A percentile compares a stretch with the other conserved stretches of the same genome.
phyloP scores from a whole-genome alignment of 2,797 vertebrate species.

The Lithobates pipiens region DNA sequence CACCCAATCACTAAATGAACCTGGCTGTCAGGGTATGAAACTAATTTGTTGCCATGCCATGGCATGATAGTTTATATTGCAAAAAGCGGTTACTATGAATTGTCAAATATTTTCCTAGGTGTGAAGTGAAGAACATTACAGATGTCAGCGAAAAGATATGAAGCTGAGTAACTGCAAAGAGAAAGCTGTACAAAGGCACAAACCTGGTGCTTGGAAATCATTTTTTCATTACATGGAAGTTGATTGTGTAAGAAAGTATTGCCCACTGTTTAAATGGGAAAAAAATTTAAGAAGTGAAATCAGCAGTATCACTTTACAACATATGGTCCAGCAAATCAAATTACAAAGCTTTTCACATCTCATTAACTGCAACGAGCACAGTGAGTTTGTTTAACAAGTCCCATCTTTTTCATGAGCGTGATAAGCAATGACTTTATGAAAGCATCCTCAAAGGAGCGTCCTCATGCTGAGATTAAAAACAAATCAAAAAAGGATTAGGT shows the following conservation, averaged over 20 bases:
- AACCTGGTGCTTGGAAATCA: conserved; percentile 81
- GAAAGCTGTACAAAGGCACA: conserved; percentile 91
- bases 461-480: conserved; percentile 80
- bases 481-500: conserved; percentile 81
- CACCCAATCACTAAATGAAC: conserved; percentile 38
- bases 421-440: conserved; percentile 80
- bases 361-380: conserved; percentile 85
- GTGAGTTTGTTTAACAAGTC: conserved; percentile 83
- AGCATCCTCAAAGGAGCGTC: conserved; percentile 77
- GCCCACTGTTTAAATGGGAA: conserved; percentile 86
- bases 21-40: conserved; percentile 34
- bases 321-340: conserved; percentile 87
- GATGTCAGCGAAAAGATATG: conserved; percentile 88
- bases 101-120: conserved; percentile 84
- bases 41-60: conserved; percentile 44
- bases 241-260: conserved; percentile 85
- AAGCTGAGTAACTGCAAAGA: conserved; percentile 89
- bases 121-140: conserved; percentile 86
- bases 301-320: conserved; percentile 82
- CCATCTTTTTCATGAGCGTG: conserved; percentile 81
- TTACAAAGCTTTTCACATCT: conserved; percentile 87
- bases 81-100: conserved; percentile 71
- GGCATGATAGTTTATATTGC: conserved; percentile 56
- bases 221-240: conserved; percentile 89
- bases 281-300: conserved; percentile 80